Base-by-base conservation (phyloP, 1,140 invertebrate species). In the Tetramorium alpestre region DNA sequence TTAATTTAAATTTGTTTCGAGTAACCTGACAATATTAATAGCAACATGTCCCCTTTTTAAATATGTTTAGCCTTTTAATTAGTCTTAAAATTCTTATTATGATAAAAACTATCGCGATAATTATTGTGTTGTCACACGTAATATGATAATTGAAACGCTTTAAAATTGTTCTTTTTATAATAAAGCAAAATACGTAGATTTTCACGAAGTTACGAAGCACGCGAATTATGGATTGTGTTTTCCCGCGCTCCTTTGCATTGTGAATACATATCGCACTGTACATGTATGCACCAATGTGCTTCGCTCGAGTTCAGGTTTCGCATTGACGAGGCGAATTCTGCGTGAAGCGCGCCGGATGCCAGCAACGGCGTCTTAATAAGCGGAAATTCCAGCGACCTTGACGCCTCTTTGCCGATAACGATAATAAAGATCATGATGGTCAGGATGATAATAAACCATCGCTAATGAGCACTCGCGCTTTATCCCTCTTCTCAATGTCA, bases 321-420 rank as follows among this genome's bases (percentile, higher is more conserved):
- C 87, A 81, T 90, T 77, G 87, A 80, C 85, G 81, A 51, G 82
- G 82, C 73, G 58, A 89, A 86, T 89, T 75, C 81, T 81, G 33
- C 18, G 33, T 28, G 76, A 54, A 77, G 78, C 64, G 11, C 72
- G 85, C 87, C 89, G 90, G 89, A 91, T 91, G 87, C 73, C 88
- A 64, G 70, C 89, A 51, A 64, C 51, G 67, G 60, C 54, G 85
- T 82, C 67, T 91, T 91, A 91, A 91, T 91, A 91, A 91, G 85
- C 89, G 90, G 90, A 91, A 91, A 89, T 88, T 80, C 89, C 82
- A 78, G 75, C 58, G 86, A 86, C 88, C 89, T 87, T 85, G 64
- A 87, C 82, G 88, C 88, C 89, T 89, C 41, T 78, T 75, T 65
- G 73, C 70, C 85, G 76, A 88, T 67, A 78, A 85, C 81, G 62